Evolutionary conservation across 2,113 vertebrate species (phyloP).

Genomic region (Dicerorhinus sumatrensis): DNA sequence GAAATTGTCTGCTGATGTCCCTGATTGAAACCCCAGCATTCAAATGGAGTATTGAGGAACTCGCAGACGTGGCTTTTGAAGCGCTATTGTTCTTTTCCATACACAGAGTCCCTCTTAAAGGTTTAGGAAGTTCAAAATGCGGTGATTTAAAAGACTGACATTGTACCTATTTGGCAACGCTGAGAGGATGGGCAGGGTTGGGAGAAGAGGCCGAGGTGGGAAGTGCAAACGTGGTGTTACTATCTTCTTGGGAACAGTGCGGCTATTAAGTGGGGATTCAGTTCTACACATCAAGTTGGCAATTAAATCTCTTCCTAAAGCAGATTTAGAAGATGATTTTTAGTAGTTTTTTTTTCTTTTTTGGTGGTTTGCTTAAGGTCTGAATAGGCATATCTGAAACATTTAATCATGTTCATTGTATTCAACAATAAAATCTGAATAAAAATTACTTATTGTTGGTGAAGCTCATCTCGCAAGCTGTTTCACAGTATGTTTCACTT

Average conservation of each 20-base stretch:
- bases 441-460: conserved; percentile 90
- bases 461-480: conserved; percentile 88
- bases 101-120: conserved; percentile 56
- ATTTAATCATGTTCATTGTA: conserved; percentile 89
- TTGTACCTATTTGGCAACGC: conserved; percentile 54
- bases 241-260: conserved; percentile 14
- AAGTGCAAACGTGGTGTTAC: conserved; percentile 15
- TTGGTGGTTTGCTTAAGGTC: conserved; percentile 81
- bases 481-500: conserved; percentile 88
- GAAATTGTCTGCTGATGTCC: conserved; percentile 10
- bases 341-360: not conserved
- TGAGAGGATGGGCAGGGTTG: not conserved
- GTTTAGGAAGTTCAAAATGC: conserved; percentile 75
- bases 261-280: not conserved
- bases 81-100: conserved; percentile 77
- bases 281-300: conserved; percentile 20
- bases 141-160: conserved; percentile 40
- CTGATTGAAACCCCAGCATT: conserved; percentile 73
- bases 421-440: conserved; percentile 88
- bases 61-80: conserved; percentile 73
- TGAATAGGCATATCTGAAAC: conserved; percentile 85
- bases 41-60: conserved; percentile 74
- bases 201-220: not conserved
- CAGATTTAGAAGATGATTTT: conserved; percentile 77
- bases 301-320: conserved; percentile 67